Conservation (phyloP, 1,140 invertebrate species). For the Heliconius congener region DNA sequence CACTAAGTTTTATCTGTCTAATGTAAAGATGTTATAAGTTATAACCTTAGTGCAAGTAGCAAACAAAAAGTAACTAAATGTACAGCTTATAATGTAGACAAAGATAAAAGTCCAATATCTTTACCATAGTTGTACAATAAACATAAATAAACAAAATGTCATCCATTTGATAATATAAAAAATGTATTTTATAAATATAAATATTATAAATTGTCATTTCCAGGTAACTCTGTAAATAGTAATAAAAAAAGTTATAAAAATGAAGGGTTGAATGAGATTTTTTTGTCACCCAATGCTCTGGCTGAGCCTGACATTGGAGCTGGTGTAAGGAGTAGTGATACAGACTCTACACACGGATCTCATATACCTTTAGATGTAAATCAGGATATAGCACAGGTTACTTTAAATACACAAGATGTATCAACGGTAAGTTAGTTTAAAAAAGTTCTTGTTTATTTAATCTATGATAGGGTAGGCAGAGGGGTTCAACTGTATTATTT, state of each 20-base stretch:
- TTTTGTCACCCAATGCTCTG: background rate
- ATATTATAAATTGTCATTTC: background rate
- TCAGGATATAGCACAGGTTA: conserved; percentile 1
- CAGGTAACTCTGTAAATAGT: conserved; percentile 27
- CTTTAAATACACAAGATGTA: conserved; percentile 20
- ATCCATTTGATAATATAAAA: too few species aligned
- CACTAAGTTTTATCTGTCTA: too few species aligned
- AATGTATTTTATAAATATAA: background rate
- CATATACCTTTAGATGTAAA: background rate
- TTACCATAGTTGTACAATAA: too few species aligned
- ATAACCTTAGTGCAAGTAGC: too few species aligned
- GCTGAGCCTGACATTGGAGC: background rate
- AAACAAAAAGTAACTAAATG: too few species aligned
- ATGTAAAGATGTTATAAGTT: too few species aligned
- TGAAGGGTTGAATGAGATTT: background rate
- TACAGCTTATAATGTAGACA: too few species aligned
- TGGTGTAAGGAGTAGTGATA: background rate
- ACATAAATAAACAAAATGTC: too few species aligned
- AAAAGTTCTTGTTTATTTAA: too few species aligned
- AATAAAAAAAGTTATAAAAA: conserved; percentile 25
- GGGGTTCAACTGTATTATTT: too few species aligned
- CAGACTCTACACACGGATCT: background rate
- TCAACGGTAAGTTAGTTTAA: conserved; percentile 5
- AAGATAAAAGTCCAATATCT: too few species aligned
- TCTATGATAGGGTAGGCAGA: too few species aligned